phyloP scores from a whole-genome alignment of 2,797 vertebrate genomes.

The Borostomias antarcticus region DNA sequence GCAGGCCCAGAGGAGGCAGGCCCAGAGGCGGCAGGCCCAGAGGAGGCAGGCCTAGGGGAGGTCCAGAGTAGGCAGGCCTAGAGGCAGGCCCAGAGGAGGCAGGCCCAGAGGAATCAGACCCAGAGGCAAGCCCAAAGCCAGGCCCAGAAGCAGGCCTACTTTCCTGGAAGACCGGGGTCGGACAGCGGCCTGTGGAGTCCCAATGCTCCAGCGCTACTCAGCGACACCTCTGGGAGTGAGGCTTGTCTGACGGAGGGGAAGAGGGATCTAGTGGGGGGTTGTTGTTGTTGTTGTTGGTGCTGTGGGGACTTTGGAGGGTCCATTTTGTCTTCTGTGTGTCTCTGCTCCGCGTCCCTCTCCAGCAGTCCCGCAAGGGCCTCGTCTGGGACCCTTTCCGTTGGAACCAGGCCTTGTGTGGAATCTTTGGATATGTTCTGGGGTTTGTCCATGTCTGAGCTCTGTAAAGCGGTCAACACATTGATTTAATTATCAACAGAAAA shows the following conservation, averaged over 20 bases:
- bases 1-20: too few relatives aligned
- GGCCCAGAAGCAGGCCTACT: slow-evolving; percentile 68
- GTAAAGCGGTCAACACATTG: slow-evolving; percentile 51
- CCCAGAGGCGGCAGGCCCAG: too few relatives aligned
- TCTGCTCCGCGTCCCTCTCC: slow-evolving; percentile 56
- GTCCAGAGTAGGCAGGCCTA: too few relatives aligned
- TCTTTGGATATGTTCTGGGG: slow-evolving; percentile 90
- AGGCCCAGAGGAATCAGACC: neutral
- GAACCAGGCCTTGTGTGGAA: slow-evolving; percentile 74
- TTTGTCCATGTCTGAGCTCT: slow-evolving; percentile 84
- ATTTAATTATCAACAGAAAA: neutral
- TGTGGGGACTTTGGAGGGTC: slow-evolving; percentile 57
- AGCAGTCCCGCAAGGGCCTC: slow-evolving; percentile 75
- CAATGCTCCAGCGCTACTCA: slow-evolving; percentile 77
- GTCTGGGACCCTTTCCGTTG: slow-evolving; percentile 81
- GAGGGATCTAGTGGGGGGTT: slow-evolving; percentile 74
- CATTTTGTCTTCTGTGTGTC: slow-evolving; percentile 57
- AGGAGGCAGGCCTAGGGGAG: too few relatives aligned
- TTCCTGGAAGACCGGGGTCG: slow-evolving; percentile 92
- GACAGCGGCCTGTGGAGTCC: slow-evolving; percentile 92
- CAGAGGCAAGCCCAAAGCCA: neutral
- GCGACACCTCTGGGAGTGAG: slow-evolving; percentile 87
- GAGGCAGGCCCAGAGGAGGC: slow-evolving; percentile 51
- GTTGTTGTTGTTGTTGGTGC: slow-evolving; percentile 27
- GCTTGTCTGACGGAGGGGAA: slow-evolving; percentile 83